A percentile compares a stretch with the other conserved stretches of the same genome.
Conservation (phyloP, 2,113 vertebrate genomes). For the Procapra przewalskii region DNA sequence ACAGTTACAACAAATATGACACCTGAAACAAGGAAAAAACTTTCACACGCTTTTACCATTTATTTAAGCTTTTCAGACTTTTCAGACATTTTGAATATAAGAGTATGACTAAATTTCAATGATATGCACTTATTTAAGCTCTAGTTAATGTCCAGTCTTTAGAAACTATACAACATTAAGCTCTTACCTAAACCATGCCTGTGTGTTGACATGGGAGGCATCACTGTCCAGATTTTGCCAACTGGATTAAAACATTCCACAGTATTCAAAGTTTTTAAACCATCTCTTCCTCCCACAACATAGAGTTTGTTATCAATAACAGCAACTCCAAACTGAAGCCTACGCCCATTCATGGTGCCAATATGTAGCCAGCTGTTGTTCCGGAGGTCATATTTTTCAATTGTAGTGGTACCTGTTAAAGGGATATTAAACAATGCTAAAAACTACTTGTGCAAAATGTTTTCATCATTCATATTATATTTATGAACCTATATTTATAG, state of each 20-base stretch:
- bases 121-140: background rate
- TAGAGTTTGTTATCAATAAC: slow-evolving; percentile 97
- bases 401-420: slow-evolving; percentile 90
- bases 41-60: background rate
- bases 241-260: slow-evolving; percentile 96
- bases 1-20: background rate
- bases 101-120: background rate
- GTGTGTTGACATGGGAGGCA: slow-evolving; percentile 99
- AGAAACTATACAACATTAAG: background rate
- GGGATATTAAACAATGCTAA: background rate
- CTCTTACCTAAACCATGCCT: slow-evolving; percentile 93
- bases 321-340: slow-evolving; percentile 95
- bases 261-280: slow-evolving; percentile 95
- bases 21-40: background rate
- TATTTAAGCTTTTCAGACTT: background rate
- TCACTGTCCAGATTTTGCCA: slow-evolving; percentile 92
- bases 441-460: background rate
- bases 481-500: background rate
- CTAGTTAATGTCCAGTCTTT: background rate
- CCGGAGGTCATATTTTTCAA: slow-evolving; percentile 96
- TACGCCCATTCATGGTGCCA: slow-evolving; percentile 91
- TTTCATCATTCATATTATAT: background rate
- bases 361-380: slow-evolving; percentile 94
- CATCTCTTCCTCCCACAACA: slow-evolving; percentile 94
- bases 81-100: background rate